These are phyloP conservation scores for Perdita meconis DNA, from an alignment of 2,888 invertebrate genomes.

Conservation along the genomic window DNA sequence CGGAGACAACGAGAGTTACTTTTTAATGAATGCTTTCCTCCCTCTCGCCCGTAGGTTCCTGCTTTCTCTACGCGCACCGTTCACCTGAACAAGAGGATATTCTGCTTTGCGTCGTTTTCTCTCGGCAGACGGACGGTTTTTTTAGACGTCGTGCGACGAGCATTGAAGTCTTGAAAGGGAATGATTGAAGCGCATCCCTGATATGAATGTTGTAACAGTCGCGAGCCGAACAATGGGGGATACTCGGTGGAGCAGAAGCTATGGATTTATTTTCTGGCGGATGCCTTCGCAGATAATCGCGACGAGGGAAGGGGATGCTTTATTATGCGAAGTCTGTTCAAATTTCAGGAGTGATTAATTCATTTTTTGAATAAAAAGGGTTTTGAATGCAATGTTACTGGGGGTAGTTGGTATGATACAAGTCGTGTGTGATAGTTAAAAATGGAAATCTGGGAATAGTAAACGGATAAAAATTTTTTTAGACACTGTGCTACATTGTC, in stretches of 20 bases:
- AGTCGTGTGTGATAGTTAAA: too few species aligned
- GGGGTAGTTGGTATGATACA: too few species aligned
- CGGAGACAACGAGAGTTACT: slow-evolving; percentile 2
- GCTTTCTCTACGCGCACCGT: background rate
- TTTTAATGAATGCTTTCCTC: slow-evolving; percentile 30
- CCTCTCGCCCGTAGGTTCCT: too few species aligned
- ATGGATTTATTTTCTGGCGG: background rate
- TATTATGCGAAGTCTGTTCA: too few species aligned
- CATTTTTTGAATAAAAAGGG: too few species aligned
- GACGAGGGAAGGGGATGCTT: background rate
- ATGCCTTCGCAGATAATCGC: background rate
- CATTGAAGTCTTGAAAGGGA: slow-evolving; percentile 1
- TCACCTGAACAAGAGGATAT: background rate
- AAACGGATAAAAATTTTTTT: too few species aligned
- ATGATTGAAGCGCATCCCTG: background rate
- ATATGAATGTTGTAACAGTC: background rate
- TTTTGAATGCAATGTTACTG: too few species aligned
- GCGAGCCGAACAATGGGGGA: background rate
- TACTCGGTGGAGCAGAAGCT: background rate
- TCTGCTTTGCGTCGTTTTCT: background rate
- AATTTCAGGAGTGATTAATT: too few species aligned
- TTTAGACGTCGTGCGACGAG: background rate
- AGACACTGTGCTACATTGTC: too few species aligned
- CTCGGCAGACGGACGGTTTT: background rate
- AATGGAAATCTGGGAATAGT: too few species aligned